Evolutionary conservation across 1,140 invertebrate species (phyloP).

Genomic region (Eufriesea mexicana): DNA sequence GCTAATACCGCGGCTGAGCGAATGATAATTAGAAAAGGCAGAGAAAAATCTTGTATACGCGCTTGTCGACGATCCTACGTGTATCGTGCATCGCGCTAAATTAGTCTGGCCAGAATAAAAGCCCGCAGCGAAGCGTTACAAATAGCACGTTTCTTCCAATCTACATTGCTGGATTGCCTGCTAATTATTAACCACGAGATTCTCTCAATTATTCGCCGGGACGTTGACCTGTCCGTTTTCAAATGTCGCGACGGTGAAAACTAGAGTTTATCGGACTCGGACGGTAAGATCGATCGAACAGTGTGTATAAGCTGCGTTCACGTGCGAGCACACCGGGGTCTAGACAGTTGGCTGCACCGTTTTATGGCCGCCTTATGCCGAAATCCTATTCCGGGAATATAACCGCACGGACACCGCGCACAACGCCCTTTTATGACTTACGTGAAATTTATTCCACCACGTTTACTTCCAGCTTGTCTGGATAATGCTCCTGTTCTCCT

Average conservation of each 20-base stretch:
- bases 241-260: conserved; percentile 38
- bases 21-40: neutral
- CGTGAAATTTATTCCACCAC: neutral
- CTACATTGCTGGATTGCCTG: conserved; percentile 30
- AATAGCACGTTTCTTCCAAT: conserved; percentile 42
- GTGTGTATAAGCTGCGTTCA: conserved; percentile 24
- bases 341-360: conserved; percentile 32
- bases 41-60: neutral
- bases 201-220: conserved; percentile 29
- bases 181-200: conserved; percentile 45
- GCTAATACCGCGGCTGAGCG: neutral
- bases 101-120: conserved; percentile 39
- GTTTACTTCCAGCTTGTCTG: too few species aligned
- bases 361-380: conserved; percentile 40
- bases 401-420: neutral
- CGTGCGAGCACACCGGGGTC: conserved; percentile 20
- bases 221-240: conserved; percentile 40
- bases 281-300: conserved; percentile 53
- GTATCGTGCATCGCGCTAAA: conserved; percentile 11
- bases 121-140: conserved; percentile 34
- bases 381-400: conserved; percentile 40
- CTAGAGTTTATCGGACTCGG: conserved; percentile 48
- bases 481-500: neutral
- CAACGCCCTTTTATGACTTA: conserved; percentile 1
- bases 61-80: too few species aligned